Base-by-base conservation (phyloP, 2,888 invertebrate genomes). In the Aphidius colemani region DNA sequence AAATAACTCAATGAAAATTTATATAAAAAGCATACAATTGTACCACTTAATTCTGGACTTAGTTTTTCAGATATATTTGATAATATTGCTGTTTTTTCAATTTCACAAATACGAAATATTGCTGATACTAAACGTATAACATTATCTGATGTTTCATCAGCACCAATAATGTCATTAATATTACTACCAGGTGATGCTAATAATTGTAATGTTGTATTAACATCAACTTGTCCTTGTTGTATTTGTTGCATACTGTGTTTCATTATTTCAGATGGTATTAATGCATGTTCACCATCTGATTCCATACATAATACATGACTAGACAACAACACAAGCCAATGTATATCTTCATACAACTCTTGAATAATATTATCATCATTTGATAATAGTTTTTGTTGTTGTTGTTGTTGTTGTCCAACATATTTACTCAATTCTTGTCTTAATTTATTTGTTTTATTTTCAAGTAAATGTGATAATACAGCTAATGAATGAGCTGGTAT, bases 291-390 rank as follows among this genome's bases (percentile, higher is more conserved):
- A 0, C 90, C 89, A 50, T 88, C 87, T 62, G 86, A 85, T 66
- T 90, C 88, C 83, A 89, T 88, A 59, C 89, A 88, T 55, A 91
- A 78, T 3, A 89, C 84, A 76, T 89, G 87, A 71, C 92, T 93
- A 80, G 82, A 67, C 60, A 96, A 88, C 74, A 96, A 87, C 40
- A 95, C 83, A 41, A 93, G 86, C 96, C 96, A 96, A 80, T 96
- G 95, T 30, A 96, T 83, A 82, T 96, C 95, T 84, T 96, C 96
- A 77, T 93, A 94, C 44, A 95, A 83, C 58, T 85, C 86, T 65
- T 88, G 86, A 41, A 93, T 78, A 61, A 18, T 85, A 82, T 30
- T 18, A 18, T 18, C 13, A 18, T 70, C 61, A 40, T 63, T 68
- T 1, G 13, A 18, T 18, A 2, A 18, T 18, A 18, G 13, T 67